Base-by-base conservation (phyloP, 2,888 invertebrate species). In the Punctoribates punctum region DNA sequence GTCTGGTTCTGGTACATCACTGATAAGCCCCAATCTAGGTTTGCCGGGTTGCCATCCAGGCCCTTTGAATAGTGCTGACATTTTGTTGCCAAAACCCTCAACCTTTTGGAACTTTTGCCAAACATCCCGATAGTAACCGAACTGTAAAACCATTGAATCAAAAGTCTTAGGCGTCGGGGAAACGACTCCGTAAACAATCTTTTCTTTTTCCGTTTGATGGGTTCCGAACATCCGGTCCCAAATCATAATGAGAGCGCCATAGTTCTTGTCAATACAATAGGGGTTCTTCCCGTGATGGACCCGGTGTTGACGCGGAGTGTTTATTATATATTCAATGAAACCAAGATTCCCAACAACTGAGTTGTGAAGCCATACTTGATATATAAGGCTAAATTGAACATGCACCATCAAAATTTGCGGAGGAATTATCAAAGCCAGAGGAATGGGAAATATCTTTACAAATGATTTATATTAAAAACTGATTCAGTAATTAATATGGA, bases 331-430 rank as follows among this genome's bases (percentile, higher is more conserved):
- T 83, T 96, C 95, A 73, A 96, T 84, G 0, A 93, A 93, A 0
- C 95, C 95, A 4, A 95, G 85, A 74, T 88, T 88, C 6, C 88
- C 88, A 80, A 94, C 88, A 0, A 92, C 88, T 82, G 93, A 90
- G 0, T 95, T 95, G 84, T 96, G 96, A 79, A 95, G 91, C 93
- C 94, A 95, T 83, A 94, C 92, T 87, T 96, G 95, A 85, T 92
- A 95, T 51, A 96, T 87, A 79, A 94, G 87, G 84, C 92, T 94
- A 84, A 96, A 91, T 83, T 94, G 93, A 80, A 91, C 89, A 82
- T 96, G 95, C 78, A 91, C 90, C 79, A 94, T 86, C 82, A 92
- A 90, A 20, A 83, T 90, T 0, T 91, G 88, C 0, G 93, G 92
- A 0, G 94, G 93, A 70, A 94, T 89, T 76, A 89, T 87, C 74